Evolutionary conservation across 2,888 invertebrate species (phyloP).

Genomic region (Eupithecia centaureata): DNA sequence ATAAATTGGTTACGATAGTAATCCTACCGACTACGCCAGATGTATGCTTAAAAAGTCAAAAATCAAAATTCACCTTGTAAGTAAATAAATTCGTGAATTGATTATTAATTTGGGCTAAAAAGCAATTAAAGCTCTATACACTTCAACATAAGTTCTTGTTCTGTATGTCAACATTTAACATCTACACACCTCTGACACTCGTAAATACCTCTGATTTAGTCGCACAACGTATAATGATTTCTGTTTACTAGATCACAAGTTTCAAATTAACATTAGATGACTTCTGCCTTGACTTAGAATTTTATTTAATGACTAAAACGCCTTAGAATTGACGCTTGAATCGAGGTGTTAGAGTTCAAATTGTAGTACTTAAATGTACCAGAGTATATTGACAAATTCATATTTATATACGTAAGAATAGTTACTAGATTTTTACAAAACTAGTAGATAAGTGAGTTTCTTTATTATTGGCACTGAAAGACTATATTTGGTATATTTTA

Average conservation of each 20-base stretch:
- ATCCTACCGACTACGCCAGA: background rate
- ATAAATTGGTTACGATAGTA: background rate
- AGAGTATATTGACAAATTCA: conserved; percentile 29
- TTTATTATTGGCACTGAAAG: conserved; percentile 20
- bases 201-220: conserved; percentile 26
- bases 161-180: conserved; percentile 30
- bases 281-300: conserved; percentile 27
- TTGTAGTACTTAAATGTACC: conserved; percentile 30
- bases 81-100: background rate
- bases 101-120: background rate
- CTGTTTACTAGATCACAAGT: conserved; percentile 20
- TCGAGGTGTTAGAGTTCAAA: conserved; percentile 25
- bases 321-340: conserved; percentile 32
- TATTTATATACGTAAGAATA: conserved; percentile 30
- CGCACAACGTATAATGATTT: conserved; percentile 39
- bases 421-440: conserved; percentile 25
- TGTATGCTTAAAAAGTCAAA: background rate
- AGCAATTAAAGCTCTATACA: background rate
- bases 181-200: conserved; percentile 30
- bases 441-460: conserved; percentile 7
- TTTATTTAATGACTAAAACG: conserved; percentile 31
- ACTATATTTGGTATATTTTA: background rate
- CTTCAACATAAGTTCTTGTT: conserved; percentile 14
- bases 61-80: background rate
- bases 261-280: conserved; percentile 36